phyloP scores from a whole-genome alignment of 2,888 invertebrate genomes.

The Eledone cirrhosa region DNA sequence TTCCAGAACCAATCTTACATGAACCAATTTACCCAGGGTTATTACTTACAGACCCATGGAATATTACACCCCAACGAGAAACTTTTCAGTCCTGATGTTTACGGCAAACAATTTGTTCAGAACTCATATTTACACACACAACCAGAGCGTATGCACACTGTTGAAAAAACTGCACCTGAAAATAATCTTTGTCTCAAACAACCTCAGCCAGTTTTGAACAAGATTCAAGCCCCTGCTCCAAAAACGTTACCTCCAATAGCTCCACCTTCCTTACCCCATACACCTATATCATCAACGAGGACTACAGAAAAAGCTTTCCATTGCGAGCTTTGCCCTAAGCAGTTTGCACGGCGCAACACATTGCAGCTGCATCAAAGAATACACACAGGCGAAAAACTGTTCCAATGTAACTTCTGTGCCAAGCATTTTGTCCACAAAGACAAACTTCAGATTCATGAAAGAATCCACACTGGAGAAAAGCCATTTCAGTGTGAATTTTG shows the following conservation, averaged over 20 bases:
- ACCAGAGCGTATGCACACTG: background rate
- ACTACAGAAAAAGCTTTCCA: background rate
- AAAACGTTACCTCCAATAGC: no score
- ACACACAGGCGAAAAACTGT: constrained; percentile 7
- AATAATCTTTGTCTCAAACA: background rate
- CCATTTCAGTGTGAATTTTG: constrained; percentile 20
- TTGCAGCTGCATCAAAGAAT: background rate
- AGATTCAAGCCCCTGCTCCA: background rate
- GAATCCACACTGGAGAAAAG: constrained; percentile 1
- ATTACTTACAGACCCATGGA: constrained; percentile 8
- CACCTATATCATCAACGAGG: background rate
- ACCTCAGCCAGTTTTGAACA: background rate
- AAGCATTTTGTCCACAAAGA: constrained; percentile 12
- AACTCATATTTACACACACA: background rate
- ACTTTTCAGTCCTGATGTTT: background rate
- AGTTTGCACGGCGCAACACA: constrained; percentile 19
- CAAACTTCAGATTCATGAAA: constrained; percentile 8
- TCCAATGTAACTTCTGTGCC: constrained; percentile 1
- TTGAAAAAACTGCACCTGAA: background rate
- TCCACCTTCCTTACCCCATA: background rate
- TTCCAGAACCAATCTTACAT: background rate
- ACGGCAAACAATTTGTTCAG: background rate
- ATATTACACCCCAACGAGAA: background rate
- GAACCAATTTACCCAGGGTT: constrained; percentile 3
- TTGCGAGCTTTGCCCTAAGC: background rate